Evolutionary conservation across 1,140 invertebrate species (phyloP).

Genomic region (Psix sp.): DNA sequence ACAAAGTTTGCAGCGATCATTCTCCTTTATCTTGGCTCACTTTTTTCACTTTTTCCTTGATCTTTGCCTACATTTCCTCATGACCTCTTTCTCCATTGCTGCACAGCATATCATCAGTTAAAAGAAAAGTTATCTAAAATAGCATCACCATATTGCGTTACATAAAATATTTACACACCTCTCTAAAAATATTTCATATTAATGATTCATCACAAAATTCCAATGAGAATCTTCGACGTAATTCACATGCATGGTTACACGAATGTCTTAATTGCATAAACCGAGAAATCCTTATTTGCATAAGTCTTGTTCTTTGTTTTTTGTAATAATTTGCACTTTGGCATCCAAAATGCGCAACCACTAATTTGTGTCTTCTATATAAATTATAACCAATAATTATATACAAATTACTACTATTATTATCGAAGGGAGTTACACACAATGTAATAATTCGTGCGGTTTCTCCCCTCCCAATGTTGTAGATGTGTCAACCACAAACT

Average conservation of each 20-base stretch:
- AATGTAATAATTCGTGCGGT: conserved; percentile 51
- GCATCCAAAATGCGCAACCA: too few species aligned
- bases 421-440: conserved; percentile 30
- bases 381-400: conserved; percentile 32
- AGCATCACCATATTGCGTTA: too few species aligned
- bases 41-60: conserved; percentile 40
- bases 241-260: too few species aligned
- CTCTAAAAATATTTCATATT: too few species aligned
- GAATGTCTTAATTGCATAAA: too few species aligned
- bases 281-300: too few species aligned
- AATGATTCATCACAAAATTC: too few species aligned
- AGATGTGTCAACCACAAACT: conserved; percentile 43
- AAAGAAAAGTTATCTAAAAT: conserved; percentile 51
- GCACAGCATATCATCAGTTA: conserved; percentile 26
- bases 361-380: conserved; percentile 6
- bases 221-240: too few species aligned
- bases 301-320: too few species aligned
- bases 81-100: conserved; percentile 28
- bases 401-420: conserved; percentile 31
- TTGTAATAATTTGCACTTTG: too few species aligned
- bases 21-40: conserved; percentile 21
- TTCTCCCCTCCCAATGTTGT: conserved; percentile 1
- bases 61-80: conserved; percentile 43
- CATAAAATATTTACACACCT: too few species aligned
- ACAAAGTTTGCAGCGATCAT: conserved; percentile 35